Conservation (phyloP, 2,113 vertebrate genomes). For the Melanostigma gelatinosum region DNA sequence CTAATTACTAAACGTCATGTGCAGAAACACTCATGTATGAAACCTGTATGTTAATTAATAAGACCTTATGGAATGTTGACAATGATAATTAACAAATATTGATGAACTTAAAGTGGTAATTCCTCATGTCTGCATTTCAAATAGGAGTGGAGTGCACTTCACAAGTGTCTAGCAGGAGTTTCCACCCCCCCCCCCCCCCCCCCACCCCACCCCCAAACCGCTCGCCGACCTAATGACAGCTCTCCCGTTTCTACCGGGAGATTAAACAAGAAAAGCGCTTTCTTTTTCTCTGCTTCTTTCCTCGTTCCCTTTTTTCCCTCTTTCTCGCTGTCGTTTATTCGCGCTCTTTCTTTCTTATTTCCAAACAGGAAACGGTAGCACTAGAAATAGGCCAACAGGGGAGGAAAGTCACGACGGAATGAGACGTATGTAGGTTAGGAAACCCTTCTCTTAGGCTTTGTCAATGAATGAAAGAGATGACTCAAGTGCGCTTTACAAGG, state of each 20-base stretch:
- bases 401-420: constrained; percentile 34
- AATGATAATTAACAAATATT: constrained; percentile 79
- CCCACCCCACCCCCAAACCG: no score
- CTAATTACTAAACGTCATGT: constrained; percentile 75
- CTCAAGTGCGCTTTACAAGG: constrained; percentile 72
- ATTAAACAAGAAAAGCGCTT: constrained; percentile 78
- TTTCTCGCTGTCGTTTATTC: constrained; percentile 45
- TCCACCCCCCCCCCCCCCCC: constrained; percentile 13
- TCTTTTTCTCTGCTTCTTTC: constrained; percentile 53
- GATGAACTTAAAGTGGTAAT: constrained; percentile 78
- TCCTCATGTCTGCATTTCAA: constrained; percentile 80
- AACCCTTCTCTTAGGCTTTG: constrained; percentile 57
- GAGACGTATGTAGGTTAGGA: constrained; percentile 52
- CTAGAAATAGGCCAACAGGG: constrained; percentile 52
- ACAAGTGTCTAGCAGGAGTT: constrained; percentile 82
- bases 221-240: constrained; percentile 74
- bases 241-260: constrained; percentile 82
- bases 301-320: constrained; percentile 8
- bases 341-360: constrained; percentile 61
- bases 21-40: constrained; percentile 80
- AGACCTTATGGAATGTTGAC: constrained; percentile 84
- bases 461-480: constrained; percentile 45
- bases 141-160: constrained; percentile 79
- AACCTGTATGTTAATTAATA: constrained; percentile 81
- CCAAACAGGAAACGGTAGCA: constrained; percentile 56